Base-by-base conservation (phyloP, 2,888 invertebrate genomes). In the Melieria crassipennis region DNA sequence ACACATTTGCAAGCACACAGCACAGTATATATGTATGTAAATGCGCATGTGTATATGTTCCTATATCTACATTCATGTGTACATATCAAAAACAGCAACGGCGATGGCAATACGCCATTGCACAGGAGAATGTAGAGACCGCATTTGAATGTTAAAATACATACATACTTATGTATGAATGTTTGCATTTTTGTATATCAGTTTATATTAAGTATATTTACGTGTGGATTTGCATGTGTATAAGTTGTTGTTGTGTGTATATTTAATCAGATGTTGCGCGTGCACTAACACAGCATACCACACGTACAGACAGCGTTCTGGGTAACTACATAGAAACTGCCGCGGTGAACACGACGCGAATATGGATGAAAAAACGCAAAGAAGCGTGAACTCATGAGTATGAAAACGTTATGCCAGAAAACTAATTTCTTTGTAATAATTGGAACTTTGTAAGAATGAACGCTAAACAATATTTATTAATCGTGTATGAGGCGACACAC, bases 221-320 rank as follows among this genome's bases (percentile, higher is more conserved):
- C 16, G 56, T 52, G 43, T 52, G 46, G 52, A 16, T 69, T 43
- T 63, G 43, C 57, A 57, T 69, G 30, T 62, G 45, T 30, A 30
- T 30, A 30, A 30, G 2, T 30, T 30, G 30, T 30, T 30, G 30
- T 30, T 69, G 43, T 62, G 46, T 62, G 47, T 69, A 52, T 69
- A 16, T 69, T 69, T 63, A 69, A 63, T 69, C 69, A 69, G 69
- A 69, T 64, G 64, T 69, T 69, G 69, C 69, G 69, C 69, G 69
- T 69, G 69, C 57, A 65, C 62, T 6, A 10, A 45, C 7, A 13
- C 16, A 30, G 10, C 16, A 30, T 5, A 58, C 16, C 57, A 7
- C 57, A 57, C 9, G 46, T 11, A 11, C 5, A 62, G 45, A 42
- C 43, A 11, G 42, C 11, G 16, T 60, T 63, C 16, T 13, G 16